Evolutionary conservation across 2,888 invertebrate species (phyloP), one percentile per base, ranked within the genome.

Genomic region (Caenorhabditis sulstoni): DNA sequence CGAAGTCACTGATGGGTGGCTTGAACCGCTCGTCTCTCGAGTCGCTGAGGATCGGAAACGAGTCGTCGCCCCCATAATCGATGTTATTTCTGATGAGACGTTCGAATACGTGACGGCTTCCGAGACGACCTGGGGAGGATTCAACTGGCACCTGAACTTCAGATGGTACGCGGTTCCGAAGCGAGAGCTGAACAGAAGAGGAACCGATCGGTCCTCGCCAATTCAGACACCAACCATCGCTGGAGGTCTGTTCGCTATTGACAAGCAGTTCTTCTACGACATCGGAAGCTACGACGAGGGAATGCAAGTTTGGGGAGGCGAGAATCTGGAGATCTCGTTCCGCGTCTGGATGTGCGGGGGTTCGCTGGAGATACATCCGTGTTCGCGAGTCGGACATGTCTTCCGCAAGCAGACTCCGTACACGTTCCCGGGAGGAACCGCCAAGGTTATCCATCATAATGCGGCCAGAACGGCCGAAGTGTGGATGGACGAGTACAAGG

Each of bases 401-500:
- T 97, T 97, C 93, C 94, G 97, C 88, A 96, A 96, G 93, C 96
- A 96, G 92, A 96, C 96, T 81, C 99, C 99, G 59, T 99, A 99
- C 93, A 95, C 97, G 83, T 99, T 99, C 94, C 99, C 99, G 75
- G 99, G 99, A 88, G 99, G 90, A 58, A 92, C 92, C 8, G 91
- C 91, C 92, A 94, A 95, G 84, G 94, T 98, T 5, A 86, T 86
- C 49, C 86, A 86, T 73, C 86, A 86, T 93, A 99, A 99, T 93
- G 96, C 97, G 88, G 96, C 97, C 90, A 94, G 99, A 90, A 97
- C 98, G 90, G 98, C 97, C 89, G 96, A 97, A 92, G 99, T 99
- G 90, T 99, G 99, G 99, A 95, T 99, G 95, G 99, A 99, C 94
- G 96, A 98, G 92, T 98, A 97, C 95, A 94, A 96, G 92, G 94